phyloP scores from a whole-genome alignment of 2,113 vertebrate species.

The Beaufortia kweichowensis region DNA sequence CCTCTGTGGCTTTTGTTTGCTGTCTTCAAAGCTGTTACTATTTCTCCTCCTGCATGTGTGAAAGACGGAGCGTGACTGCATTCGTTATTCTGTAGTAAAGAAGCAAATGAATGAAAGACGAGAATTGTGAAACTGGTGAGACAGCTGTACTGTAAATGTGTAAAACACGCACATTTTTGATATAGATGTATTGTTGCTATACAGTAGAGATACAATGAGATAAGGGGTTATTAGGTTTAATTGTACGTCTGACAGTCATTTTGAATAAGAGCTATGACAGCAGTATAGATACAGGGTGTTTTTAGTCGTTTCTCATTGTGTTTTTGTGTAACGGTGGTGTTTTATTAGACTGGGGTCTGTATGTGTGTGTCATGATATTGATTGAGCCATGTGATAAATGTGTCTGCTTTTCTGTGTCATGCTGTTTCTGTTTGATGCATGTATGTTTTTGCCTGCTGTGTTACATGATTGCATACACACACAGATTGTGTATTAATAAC shows the following conservation, averaged over 20 bases:
- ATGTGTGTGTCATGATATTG: constrained; percentile 13
- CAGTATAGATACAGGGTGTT: neutral
- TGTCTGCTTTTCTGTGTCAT: neutral
- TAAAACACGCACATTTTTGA: constrained; percentile 33
- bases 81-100: neutral
- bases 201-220: constrained; percentile 52
- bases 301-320: neutral
- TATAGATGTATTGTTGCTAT: constrained; percentile 53
- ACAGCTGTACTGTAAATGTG: constrained; percentile 39
- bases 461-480: constrained; percentile 12
- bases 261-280: neutral
- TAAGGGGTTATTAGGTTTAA: constrained; percentile 46
- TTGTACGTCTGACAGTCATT: neutral
- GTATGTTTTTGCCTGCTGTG: neutral
- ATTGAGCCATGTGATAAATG: constrained; percentile 51
- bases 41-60: constrained; percentile 34
- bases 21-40: constrained; percentile 10
- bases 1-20: constrained; percentile 49
- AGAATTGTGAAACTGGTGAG: constrained; percentile 17
- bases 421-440: neutral
- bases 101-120: constrained; percentile 27
- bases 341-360: neutral
- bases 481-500: neutral
- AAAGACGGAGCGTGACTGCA: constrained; percentile 3
- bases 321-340: neutral